Base-by-base conservation (phyloP, 1,140 invertebrate genomes). In the Ceratina japonica region DNA sequence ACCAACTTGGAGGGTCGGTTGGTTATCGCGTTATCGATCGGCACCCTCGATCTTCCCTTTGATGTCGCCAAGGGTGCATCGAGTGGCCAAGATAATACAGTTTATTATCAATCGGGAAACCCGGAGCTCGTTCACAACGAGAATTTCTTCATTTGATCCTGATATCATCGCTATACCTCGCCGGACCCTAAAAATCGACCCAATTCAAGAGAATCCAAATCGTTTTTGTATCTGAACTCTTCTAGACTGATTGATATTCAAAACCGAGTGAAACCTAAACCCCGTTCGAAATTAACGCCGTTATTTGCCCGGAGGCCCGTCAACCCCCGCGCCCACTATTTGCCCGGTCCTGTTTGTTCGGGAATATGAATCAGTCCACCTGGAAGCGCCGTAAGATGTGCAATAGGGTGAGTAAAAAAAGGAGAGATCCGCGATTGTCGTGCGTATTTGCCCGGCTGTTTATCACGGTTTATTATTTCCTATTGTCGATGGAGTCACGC, bases 391-490 rank as follows among this genome's bases (percentile, higher is more conserved):
- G 44, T 12, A 69, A 70, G 24, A 61, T n/a, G 66, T n/a, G 51
- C 37, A 44, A 31, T 31, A 24, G 8, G 10, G 49, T 2, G 58
- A 1, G 27, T 4, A 4, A 31, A 31, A 31, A 31, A 64, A 18
- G 73, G 73, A 66, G 49, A 63, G 27, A 85, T 85, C 80, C 84
- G 27, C 83, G 83, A 91, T 91, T 80, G 87, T 83, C 85, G 82
- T 89, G 65, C 77, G 81, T 93, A 92, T 93, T 93, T 93, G 90
- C 91, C 89, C 79, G 89, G 90, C 91, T 91, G 92, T 93, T 93
- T 92, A 93, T 92, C 92, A 93, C 90, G 91, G 91, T 92, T 92
- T 93, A 92, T 93, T 92, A 92, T 92, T 92, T 91, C 89, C 88
- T 86, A 93, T 93, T 92, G 92, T 92, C 90, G 81, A 81, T 71